Conservation (phyloP, 2,888 invertebrate species). For the Cinara cedri region DNA sequence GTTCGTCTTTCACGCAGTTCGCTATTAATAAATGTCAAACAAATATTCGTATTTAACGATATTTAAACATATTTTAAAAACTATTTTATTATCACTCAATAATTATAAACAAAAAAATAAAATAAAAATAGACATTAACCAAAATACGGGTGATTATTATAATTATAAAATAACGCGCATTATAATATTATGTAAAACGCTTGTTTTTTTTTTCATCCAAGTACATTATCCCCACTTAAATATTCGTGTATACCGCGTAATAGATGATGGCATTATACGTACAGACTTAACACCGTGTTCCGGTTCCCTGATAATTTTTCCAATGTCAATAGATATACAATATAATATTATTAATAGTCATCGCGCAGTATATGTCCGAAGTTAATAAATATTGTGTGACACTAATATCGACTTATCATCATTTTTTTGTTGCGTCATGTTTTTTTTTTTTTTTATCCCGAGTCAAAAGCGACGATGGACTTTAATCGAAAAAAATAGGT, state of each 20-base stretch:
- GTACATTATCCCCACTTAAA: background rate
- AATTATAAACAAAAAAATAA: too few species aligned
- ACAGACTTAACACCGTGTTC: background rate
- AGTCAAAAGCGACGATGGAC: slow-evolving; percentile 23
- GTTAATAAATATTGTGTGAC: slow-evolving; percentile 45
- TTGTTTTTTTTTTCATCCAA: too few species aligned
- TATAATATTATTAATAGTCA: slow-evolving; percentile 29
- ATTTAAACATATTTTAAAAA: too few species aligned
- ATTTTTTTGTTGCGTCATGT: slow-evolving; percentile 11
- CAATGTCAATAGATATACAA: background rate
- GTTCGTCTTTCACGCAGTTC: too few species aligned
- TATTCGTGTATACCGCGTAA: background rate
- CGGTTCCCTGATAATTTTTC: background rate
- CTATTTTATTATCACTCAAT: too few species aligned
- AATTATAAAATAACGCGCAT: too few species aligned
- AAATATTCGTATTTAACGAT: too few species aligned
- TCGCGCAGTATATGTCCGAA: slow-evolving; percentile 4
- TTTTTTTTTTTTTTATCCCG: slow-evolving; percentile 4
- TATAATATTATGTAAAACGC: too few species aligned
- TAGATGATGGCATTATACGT: too few species aligned
- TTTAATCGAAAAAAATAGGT: slow-evolving; percentile 43
- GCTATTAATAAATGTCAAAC: too few species aligned
- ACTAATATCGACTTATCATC: slow-evolving; percentile 41
- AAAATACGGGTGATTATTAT: too few species aligned
- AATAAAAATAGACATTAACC: too few species aligned